These are phyloP conservation scores for Paramuricea clavata DNA, from an alignment of 92 coral and sea anemone species.

Conservation along the genomic window DNA sequence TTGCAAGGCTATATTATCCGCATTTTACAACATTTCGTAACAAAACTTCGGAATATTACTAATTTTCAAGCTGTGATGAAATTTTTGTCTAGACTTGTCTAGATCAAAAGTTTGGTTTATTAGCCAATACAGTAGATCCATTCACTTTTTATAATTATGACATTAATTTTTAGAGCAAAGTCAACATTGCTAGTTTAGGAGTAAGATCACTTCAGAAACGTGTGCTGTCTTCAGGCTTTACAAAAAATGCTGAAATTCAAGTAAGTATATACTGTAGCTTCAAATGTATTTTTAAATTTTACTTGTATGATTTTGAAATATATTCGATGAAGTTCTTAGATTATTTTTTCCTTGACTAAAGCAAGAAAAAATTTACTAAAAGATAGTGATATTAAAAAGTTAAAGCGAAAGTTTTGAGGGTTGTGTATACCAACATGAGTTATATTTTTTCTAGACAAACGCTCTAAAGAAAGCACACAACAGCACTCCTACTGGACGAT, in stretches of 20 bases:
- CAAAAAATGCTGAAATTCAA: constrained; percentile 56
- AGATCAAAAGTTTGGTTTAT: too few relatives aligned
- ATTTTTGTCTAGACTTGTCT: too few relatives aligned
- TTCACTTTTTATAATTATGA: neutral
- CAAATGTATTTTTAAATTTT: neutral
- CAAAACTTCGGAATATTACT: too few relatives aligned
- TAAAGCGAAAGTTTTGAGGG: neutral
- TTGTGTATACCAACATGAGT: neutral
- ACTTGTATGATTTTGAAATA: constrained; percentile 9
- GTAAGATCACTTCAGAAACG: neutral
- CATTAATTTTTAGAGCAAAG: neutral
- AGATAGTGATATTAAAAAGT: too few relatives aligned
- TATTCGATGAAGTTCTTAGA: neutral
- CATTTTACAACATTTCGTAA: too few relatives aligned
- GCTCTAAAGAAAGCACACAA: constrained; percentile 26
- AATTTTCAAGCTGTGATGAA: too few relatives aligned
- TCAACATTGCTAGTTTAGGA: neutral
- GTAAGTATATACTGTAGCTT: constrained; percentile 30
- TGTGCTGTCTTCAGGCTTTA: constrained; percentile 47
- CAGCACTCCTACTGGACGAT: constrained; percentile 55
- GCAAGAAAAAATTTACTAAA: neutral
- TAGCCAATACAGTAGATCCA: too few relatives aligned
- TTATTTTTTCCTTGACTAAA: neutral
- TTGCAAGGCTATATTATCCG: too few relatives aligned
- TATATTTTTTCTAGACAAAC: constrained; percentile 25